Conservation (phyloP, 2,113 vertebrate species). For the Heliornis fulica region DNA sequence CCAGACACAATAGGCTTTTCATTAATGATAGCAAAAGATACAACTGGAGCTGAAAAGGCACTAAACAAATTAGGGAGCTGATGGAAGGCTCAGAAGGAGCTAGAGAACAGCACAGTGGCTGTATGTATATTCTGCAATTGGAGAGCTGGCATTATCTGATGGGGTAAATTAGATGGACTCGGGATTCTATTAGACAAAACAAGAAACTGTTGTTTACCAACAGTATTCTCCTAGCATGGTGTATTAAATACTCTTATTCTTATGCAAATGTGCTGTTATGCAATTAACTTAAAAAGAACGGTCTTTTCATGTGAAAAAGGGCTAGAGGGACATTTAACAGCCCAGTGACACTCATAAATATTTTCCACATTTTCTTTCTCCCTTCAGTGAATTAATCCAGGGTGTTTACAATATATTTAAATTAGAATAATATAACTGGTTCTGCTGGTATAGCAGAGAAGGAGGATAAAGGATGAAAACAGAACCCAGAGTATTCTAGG, state of each 20-base stretch:
- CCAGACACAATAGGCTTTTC: conserved; percentile 2
- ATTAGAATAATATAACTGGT: neutral
- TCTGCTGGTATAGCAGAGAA: neutral
- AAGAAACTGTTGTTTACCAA: neutral
- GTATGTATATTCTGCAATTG: neutral
- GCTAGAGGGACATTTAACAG: neutral
- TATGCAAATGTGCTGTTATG: neutral
- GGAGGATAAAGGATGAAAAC: neutral
- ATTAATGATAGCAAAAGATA: neutral
- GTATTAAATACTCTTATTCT: neutral
- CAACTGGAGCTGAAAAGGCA: neutral
- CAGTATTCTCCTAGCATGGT: neutral
- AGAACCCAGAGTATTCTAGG: neutral
- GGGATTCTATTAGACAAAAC: neutral
- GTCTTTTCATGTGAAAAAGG: neutral
- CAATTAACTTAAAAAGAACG: neutral
- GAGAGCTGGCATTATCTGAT: neutral
- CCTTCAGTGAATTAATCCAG: neutral
- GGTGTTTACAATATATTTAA: neutral
- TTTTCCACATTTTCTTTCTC: neutral
- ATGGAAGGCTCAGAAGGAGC: neutral
- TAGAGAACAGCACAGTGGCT: neutral
- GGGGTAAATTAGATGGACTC: neutral
- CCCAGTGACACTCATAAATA: neutral
- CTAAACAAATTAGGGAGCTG: conserved; percentile 10